These are phyloP conservation scores for Diachasma alloeum DNA, from an alignment of 1,140 invertebrate species.

Conservation along the genomic window DNA sequence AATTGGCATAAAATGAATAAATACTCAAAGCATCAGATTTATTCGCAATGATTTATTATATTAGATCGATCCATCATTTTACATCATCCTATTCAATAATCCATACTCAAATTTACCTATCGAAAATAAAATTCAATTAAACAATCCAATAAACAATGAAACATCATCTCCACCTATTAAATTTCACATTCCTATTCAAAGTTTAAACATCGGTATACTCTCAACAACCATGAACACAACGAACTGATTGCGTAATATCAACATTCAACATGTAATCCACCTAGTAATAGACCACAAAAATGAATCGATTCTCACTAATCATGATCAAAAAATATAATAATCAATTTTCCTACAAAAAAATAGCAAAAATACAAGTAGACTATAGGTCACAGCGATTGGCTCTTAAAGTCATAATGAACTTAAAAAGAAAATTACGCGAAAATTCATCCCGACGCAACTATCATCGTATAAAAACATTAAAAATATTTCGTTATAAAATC, in stretches of 20 bases:
- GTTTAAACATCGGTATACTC: neutral
- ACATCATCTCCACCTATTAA: neutral
- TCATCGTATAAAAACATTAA: conserved; percentile 1
- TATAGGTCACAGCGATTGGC: neutral
- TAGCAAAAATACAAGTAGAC: neutral
- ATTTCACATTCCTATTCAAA: neutral
- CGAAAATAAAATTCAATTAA: neutral
- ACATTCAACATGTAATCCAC: neutral
- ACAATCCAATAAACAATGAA: neutral
- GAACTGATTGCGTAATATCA: neutral
- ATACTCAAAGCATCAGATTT: neutral
- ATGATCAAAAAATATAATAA: neutral
- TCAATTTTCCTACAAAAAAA: neutral
- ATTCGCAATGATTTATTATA: neutral
- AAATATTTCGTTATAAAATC: neutral
- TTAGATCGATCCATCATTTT: neutral
- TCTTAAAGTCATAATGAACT: neutral
- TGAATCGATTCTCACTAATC: neutral
- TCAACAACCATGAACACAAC: neutral
- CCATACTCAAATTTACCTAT: neutral
- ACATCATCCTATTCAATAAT: neutral
- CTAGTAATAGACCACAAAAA: neutral
- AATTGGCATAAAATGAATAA: too few species aligned
- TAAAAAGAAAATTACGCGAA: neutral
- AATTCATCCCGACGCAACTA: neutral